Conservation (phyloP, 2,797 vertebrate species). For the Epinephelus malabaricus region DNA sequence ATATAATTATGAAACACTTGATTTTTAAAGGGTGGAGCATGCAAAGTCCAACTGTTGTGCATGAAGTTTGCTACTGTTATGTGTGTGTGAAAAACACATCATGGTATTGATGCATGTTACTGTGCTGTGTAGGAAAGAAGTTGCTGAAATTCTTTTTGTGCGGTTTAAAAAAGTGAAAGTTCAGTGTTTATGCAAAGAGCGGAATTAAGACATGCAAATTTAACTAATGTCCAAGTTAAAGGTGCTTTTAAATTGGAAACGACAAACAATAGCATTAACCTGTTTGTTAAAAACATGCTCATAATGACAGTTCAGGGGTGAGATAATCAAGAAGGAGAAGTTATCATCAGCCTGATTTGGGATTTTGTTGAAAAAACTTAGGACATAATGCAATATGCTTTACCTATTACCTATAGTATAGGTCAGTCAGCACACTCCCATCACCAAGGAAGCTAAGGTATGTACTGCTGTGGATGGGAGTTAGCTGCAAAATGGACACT, state of each 20-base stretch:
- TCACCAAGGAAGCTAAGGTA: no score
- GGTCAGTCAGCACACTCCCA: no score
- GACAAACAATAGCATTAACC: neutral
- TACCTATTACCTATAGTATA: no score
- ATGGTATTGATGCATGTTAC: neutral
- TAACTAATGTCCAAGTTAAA: neutral
- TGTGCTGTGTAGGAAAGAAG: neutral
- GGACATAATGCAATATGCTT: neutral
- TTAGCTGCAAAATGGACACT: no score
- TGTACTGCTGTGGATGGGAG: no score
- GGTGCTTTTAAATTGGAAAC: neutral
- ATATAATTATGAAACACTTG: neutral
- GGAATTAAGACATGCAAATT: neutral
- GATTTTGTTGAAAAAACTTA: neutral
- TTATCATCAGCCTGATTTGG: neutral
- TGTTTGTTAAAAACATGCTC: neutral
- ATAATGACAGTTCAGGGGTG: neutral
- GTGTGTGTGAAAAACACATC: neutral
- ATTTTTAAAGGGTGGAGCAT: neutral
- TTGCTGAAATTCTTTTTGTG: neutral
- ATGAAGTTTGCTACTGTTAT: neutral
- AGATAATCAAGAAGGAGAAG: neutral
- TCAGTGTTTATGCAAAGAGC: neutral
- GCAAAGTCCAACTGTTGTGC: neutral
- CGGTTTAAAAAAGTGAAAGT: no score